phyloP scores from a whole-genome alignment of 1,140 invertebrate genomes.

The Atta cephalotes region DNA sequence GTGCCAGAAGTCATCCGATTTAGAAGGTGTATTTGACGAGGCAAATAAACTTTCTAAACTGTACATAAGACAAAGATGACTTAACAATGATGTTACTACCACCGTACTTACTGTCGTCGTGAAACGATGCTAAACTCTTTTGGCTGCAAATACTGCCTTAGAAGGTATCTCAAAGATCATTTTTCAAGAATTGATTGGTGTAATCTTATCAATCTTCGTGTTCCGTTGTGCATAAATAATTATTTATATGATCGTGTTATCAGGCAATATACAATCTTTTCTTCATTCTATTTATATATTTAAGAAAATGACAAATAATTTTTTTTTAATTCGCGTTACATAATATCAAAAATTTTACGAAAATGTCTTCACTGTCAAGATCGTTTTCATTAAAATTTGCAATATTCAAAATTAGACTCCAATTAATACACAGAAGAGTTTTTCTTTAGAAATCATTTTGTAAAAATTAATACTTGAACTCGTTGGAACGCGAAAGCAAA shows the following conservation, averaged over 20 bases:
- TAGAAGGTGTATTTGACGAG: conserved; percentile 59
- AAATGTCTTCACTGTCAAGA: not conserved
- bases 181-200: conserved; percentile 55
- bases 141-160: conserved; percentile 56
- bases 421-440: not conserved
- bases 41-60: conserved; percentile 59
- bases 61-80: conserved; percentile 47
- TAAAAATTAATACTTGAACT: not conserved
- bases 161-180: conserved; percentile 53
- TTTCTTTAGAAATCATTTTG: not conserved
- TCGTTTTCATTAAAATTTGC: not conserved
- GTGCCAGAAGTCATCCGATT: conserved; percentile 57
- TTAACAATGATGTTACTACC: conserved; percentile 54
- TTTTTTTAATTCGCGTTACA: not conserved
- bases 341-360: not conserved
- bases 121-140: conserved; percentile 55
- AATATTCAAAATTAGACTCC: not conserved
- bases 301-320: not conserved
- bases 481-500: not conserved
- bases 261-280: not conserved
- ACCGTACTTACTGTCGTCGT: conserved; percentile 54
- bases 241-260: conserved; percentile 1
- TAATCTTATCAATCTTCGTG: conserved; percentile 61
- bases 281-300: conserved; percentile 11
- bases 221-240: conserved; percentile 59